Percentiles rank a stretch among this genome's conserved stretches.
Conservation (phyloP, 2,113 vertebrate species). For the Vulpes ferrilata region DNA sequence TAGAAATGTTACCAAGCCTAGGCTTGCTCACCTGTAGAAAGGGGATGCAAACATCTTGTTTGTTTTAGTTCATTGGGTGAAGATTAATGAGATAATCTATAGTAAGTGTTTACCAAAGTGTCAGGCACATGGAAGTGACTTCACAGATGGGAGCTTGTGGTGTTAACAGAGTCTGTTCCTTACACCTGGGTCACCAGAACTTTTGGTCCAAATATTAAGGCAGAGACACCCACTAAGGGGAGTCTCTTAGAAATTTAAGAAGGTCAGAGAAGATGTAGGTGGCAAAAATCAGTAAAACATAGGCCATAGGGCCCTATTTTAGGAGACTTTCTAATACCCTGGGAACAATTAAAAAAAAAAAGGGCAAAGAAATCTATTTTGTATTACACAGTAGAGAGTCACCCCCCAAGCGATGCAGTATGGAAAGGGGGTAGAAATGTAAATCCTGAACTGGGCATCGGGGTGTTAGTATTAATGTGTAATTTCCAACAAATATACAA, state of each 20-base stretch:
- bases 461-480: not conserved
- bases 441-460: not conserved
- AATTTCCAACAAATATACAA: not conserved
- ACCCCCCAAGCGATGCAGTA: not conserved
- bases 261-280: not conserved
- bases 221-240: not conserved
- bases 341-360: not conserved
- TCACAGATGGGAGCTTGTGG: not conserved
- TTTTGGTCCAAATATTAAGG: not conserved
- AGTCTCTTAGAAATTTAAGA: slow-evolving; percentile 10
- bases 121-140: not conserved
- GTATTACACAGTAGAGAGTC: not conserved
- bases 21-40: not conserved
- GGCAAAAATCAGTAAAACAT: not conserved
- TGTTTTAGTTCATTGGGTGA: not conserved
- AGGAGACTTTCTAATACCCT: not conserved
- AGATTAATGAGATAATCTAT: not conserved
- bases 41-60: not conserved
- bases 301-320: not conserved
- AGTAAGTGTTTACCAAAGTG: not conserved
- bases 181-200: not conserved
- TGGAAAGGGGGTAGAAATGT: not conserved
- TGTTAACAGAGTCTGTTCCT: not conserved
- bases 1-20: not conserved
- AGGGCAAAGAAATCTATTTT: not conserved